Base-by-base conservation (phyloP, 2,888 invertebrate species). In the Lomographa bimaculata region DNA sequence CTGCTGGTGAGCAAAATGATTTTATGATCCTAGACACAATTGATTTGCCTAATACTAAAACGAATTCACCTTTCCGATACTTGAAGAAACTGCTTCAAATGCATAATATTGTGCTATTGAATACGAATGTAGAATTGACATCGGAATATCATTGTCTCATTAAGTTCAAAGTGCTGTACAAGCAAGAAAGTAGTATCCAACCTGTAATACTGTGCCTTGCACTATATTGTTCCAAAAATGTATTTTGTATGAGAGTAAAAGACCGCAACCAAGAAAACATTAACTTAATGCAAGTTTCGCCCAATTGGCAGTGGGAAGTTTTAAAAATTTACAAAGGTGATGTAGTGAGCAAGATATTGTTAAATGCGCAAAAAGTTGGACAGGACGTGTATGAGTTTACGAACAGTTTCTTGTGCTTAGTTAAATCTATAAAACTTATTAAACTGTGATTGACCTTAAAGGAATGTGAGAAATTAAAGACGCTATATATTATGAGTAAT, bases 241-340 rank as follows among this genome's bases (percentile, higher is more conserved):
- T 23, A 1, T 83, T 80, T 58, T 77, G 73, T 54, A 59, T 89
- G 20, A 71, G 69, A 50, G 62, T 84, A 18, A 73, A 53, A 57
- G 75, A 81, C 34, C 43, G 39, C 4, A 57, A 63, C 14, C 59
- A 64, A 5, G 57, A 53, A 19, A 50, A 60, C 2, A 57, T 86
- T 14, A 63, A 77, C 47, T 50, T 84, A 18, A 47, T 43, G 9
- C 64, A 64, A 43, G 56, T 86, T 50, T 63, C 75, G 10, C 64
- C 80, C 1, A 71, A 72, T 46, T 87, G 86, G 87, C 86, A 89
- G 59, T 86, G 87, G 86, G 79, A 85, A 58, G 69, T 86, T 37
- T 51, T 86, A n/a, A 77, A 78, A 50, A 61, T 72, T 17, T 82
- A 65, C 46, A 64, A 54, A 43, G 69, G 74, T 8, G 68, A 78